Conservation (phyloP, 2,888 invertebrate species). For the Agrotis puta region DNA sequence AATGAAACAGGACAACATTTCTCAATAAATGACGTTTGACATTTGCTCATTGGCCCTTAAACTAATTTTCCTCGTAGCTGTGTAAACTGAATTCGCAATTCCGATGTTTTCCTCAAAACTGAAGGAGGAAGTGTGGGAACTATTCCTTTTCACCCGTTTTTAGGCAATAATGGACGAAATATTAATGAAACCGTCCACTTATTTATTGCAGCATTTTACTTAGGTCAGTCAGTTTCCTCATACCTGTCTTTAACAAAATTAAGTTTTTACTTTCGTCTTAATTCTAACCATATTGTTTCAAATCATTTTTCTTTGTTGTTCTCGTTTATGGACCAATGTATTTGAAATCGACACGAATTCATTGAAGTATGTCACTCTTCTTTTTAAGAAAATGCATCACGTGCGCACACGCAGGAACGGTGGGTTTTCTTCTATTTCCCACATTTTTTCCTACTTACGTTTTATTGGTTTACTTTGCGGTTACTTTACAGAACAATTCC, state of each 20-base stretch:
- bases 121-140: not conserved
- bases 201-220: slow-evolving; percentile 10
- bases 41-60: slow-evolving; percentile 9
- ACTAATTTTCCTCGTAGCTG: slow-evolving; percentile 2
- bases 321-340: slow-evolving; percentile 2
- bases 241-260: not conserved
- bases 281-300: not conserved
- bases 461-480: slow-evolving; percentile 6
- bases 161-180: not conserved
- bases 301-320: slow-evolving; percentile 10
- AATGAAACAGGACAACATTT: slow-evolving; percentile 40
- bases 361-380: slow-evolving; percentile 10
- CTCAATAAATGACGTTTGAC: slow-evolving; percentile 21
- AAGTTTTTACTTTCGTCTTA: slow-evolving; percentile 4
- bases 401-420: not conserved
- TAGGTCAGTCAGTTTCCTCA: not conserved
- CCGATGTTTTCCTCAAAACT: not conserved
- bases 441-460: slow-evolving; percentile 6
- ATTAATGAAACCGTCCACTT: slow-evolving; percentile 5
- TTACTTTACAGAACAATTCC: not conserved
- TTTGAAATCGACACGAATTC: slow-evolving; percentile 5
- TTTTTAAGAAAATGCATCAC: slow-evolving; percentile 2
- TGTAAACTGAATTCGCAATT: not conserved
- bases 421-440: slow-evolving; percentile 7
- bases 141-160: not conserved